These are phyloP conservation scores for Limosa lapponica DNA, from an alignment of 2,797 vertebrate genomes.

Conservation along the genomic window DNA sequence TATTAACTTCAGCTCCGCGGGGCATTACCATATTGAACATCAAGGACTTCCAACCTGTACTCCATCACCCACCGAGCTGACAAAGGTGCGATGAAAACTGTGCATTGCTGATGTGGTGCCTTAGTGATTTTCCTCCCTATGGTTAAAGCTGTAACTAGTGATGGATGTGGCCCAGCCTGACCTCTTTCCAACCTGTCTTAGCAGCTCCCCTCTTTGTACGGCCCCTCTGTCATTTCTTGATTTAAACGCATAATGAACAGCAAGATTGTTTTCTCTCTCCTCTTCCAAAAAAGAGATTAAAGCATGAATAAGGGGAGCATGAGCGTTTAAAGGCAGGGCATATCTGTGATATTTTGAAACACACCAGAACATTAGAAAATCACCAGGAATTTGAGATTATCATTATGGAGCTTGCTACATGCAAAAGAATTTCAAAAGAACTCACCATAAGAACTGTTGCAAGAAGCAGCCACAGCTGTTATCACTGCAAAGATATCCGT, in stretches of 20 bases:
- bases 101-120: background rate
- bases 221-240: background rate
- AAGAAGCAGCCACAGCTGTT: background rate
- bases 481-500: background rate
- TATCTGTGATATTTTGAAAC: background rate
- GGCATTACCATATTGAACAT: background rate
- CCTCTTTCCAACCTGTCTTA: background rate
- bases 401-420: background rate
- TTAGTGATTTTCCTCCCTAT: background rate
- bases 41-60: background rate
- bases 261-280: background rate
- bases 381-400: background rate
- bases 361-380: background rate
- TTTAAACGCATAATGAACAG: background rate
- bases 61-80: background rate
- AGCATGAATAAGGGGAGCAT: background rate
- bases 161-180: background rate
- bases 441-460: background rate
- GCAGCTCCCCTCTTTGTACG: background rate
- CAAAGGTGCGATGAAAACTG: background rate
- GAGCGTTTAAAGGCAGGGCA: background rate
- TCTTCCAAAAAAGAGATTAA: background rate
- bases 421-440: background rate
- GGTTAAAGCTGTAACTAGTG: background rate
- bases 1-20: background rate